Evolutionary conservation across 2,797 vertebrate species (phyloP).

Genomic region (Acanthis flammea): DNA sequence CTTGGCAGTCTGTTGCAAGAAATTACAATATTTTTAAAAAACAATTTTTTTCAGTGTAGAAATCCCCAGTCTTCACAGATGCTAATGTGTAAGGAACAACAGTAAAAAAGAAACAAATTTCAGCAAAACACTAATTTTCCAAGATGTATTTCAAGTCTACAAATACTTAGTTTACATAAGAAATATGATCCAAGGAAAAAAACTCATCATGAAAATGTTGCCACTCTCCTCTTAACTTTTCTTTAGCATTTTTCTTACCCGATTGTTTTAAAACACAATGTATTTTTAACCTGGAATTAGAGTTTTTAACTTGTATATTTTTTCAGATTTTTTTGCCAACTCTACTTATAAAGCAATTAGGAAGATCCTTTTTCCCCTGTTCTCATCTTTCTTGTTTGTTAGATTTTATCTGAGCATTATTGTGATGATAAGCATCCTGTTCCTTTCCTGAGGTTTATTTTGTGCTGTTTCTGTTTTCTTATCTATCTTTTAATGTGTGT

Average conservation of each 20-base stretch:
- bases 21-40: background rate
- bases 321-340: background rate
- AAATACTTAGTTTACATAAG: background rate
- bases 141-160: background rate
- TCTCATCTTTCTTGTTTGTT: background rate
- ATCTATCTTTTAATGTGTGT: background rate
- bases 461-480: slow-evolving; percentile 17
- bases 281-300: background rate
- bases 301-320: background rate
- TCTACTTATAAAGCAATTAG: background rate
- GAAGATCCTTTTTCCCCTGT: background rate
- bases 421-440: slow-evolving; percentile 6
- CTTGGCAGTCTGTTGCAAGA: background rate
- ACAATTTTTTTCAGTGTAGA: background rate
- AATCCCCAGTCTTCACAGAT: background rate
- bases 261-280: background rate
- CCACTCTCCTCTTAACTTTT: background rate
- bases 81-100: background rate
- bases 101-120: background rate
- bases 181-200: background rate
- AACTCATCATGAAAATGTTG: background rate
- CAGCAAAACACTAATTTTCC: background rate
- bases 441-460: slow-evolving; percentile 39
- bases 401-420: slow-evolving; percentile 26
- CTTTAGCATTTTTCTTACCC: background rate